phyloP scores from a whole-genome alignment of 2,888 invertebrate genomes.

The Cremastinae sp. region DNA sequence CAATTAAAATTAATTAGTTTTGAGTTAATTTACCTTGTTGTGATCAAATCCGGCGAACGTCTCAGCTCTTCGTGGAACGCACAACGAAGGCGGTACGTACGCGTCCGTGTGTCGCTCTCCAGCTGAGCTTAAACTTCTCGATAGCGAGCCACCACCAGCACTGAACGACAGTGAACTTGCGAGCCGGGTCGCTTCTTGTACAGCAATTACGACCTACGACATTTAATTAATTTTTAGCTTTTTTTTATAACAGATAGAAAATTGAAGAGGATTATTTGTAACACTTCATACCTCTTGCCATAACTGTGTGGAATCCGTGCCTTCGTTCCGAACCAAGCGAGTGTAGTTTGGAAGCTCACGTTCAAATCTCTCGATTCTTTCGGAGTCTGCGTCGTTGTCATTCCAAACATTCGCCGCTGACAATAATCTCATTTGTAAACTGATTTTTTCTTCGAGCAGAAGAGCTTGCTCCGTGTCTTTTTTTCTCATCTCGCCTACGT shows the following conservation, averaged over 20 bases:
- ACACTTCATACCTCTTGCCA: constrained; percentile 88
- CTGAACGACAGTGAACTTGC: constrained; percentile 88
- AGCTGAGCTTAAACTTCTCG: constrained; percentile 95
- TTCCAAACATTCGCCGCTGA: constrained; percentile 83
- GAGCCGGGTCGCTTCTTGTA: constrained; percentile 87
- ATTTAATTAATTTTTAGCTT: not conserved
- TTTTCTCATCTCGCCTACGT: constrained; percentile 89
- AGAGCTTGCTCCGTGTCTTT: constrained; percentile 94
- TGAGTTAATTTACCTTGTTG: constrained; percentile 71
- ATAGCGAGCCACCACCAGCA: constrained; percentile 86
- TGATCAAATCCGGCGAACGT: constrained; percentile 97
- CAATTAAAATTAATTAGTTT: constrained; percentile 10
- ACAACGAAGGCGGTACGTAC: constrained; percentile 90
- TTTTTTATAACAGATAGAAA: constrained; percentile 7
- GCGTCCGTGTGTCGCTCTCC: constrained; percentile 94
- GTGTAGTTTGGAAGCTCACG: constrained; percentile 85
- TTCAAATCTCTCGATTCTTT: constrained; percentile 69
- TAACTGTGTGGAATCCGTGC: constrained; percentile 88
- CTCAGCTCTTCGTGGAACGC: constrained; percentile 92
- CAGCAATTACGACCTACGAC: constrained; percentile 73
- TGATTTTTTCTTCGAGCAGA: constrained; percentile 93
- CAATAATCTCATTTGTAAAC: constrained; percentile 88
- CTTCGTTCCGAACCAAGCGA: constrained; percentile 87
- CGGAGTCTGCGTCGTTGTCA: constrained; percentile 73
- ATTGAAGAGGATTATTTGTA: no score